A percentile compares a stretch with the other conserved stretches of the same genome.
Conservation (phyloP, 1,140 invertebrate species). For the Leptestheria dahalacensis region DNA sequence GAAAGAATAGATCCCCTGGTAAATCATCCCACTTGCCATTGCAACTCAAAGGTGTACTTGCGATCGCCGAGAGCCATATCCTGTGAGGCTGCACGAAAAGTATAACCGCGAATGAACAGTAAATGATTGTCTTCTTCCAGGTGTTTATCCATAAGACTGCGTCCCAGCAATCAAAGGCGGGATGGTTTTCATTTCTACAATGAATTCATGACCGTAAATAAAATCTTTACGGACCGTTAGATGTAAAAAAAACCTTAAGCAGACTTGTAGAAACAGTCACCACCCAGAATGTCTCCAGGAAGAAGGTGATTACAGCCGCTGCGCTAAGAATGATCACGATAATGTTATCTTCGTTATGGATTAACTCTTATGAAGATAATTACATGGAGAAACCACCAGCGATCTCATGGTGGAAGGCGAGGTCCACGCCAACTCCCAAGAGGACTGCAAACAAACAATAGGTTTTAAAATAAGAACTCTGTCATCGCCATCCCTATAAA, state of each 20-base stretch:
- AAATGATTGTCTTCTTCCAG: slow-evolving; percentile 36
- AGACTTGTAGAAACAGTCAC: slow-evolving; percentile 32
- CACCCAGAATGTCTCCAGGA: slow-evolving; percentile 34
- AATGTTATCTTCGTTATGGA: neutral
- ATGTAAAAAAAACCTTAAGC: slow-evolving; percentile 27
- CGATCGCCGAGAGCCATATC: slow-evolving; percentile 32
- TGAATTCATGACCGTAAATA: neutral
- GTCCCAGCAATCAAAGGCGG: slow-evolving; percentile 29
- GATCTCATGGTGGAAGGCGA: slow-evolving; percentile 29
- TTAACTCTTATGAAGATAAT: slow-evolving; percentile 17
- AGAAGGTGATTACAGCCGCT: slow-evolving; percentile 29
- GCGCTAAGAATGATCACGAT: slow-evolving; percentile 26
- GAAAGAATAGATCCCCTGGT: slow-evolving; percentile 6
- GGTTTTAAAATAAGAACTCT: neutral
- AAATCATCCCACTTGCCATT: neutral
- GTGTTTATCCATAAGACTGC: slow-evolving; percentile 30
- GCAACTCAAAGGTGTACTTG: slow-evolving; percentile 16
- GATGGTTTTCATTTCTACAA: slow-evolving; percentile 17
- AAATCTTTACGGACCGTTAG: neutral
- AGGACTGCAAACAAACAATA: slow-evolving; percentile 30
- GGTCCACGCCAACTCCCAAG: slow-evolving; percentile 32
- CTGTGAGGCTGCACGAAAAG: slow-evolving; percentile 34
- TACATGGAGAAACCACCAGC: slow-evolving; percentile 34
- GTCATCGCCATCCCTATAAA: no score
- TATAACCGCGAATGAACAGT: slow-evolving; percentile 30